Percentiles rank a stretch among this genome's conserved stretches.
These are phyloP conservation scores for Chondrilla cf. caribensis DNA, from an alignment of 37 sponge, comb jelly and placozoan species.

Conservation along the genomic window DNA sequence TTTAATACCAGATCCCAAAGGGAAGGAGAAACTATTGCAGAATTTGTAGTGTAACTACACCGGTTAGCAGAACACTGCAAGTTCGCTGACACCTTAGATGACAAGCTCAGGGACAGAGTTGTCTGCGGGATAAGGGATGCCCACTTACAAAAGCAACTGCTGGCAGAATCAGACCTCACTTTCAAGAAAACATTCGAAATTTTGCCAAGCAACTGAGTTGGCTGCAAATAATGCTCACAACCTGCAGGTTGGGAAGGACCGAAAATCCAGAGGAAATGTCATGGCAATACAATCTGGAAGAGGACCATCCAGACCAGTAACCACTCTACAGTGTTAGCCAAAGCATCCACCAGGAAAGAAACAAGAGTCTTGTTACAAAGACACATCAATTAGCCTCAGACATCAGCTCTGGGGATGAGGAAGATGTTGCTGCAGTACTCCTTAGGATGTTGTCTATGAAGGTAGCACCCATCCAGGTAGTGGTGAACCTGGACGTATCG, in stretches of 20 bases:
- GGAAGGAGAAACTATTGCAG: not conserved
- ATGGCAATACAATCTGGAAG: not conserved
- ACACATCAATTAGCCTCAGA: not conserved
- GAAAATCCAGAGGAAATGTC: not conserved
- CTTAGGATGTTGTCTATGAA: not conserved
- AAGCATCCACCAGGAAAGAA: not conserved
- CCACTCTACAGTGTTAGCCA: no score
- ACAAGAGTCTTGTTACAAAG: not conserved
- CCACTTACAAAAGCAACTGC: not conserved
- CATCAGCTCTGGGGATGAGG: not conserved
- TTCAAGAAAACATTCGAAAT: not conserved
- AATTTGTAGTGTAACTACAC: not conserved
- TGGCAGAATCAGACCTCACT: not conserved
- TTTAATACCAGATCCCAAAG: not conserved
- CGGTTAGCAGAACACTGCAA: not conserved
- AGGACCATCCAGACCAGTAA: no score
- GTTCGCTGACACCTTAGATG: not conserved
- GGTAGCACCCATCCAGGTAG: not conserved
- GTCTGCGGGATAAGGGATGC: not conserved
- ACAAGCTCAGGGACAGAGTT: not conserved
- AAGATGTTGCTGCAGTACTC: not conserved
- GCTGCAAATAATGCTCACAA: not conserved
- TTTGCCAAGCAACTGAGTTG: not conserved
- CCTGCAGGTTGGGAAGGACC: no score
- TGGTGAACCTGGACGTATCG: not conserved